phyloP scores from a whole-genome alignment of 2,113 vertebrate genomes.

The Typhlomys cinereus region DNA sequence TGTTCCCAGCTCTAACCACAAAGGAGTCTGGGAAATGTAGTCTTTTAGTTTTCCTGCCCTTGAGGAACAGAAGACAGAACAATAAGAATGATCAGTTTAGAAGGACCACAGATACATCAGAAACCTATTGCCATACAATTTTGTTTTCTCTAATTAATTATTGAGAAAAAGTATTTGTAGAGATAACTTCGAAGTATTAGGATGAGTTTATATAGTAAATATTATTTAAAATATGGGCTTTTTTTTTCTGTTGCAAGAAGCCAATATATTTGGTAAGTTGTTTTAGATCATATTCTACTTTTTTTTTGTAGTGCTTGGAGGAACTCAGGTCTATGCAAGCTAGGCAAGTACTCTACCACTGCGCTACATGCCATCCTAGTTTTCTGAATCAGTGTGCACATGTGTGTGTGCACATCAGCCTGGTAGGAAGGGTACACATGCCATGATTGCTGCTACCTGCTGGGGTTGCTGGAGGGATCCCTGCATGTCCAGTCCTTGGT shows the following conservation, averaged over 20 bases:
- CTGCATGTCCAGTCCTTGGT: background rate
- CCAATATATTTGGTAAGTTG: background rate
- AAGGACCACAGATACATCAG: background rate
- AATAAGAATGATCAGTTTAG: background rate
- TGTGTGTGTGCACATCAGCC: no score
- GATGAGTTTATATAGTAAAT: background rate
- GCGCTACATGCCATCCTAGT: background rate
- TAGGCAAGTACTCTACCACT: background rate
- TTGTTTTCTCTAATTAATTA: conserved; percentile 16
- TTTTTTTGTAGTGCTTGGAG: background rate
- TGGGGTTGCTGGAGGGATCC: background rate
- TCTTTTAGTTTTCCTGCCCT: background rate
- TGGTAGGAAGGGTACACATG: accelerated
- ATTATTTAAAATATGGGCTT: background rate
- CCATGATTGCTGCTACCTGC: accelerated
- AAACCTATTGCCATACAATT: background rate
- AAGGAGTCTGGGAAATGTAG: conserved; percentile 44
- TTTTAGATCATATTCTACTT: background rate
- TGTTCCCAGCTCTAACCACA: background rate
- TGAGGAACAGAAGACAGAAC: background rate
- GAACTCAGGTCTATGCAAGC: background rate
- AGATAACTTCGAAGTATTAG: background rate
- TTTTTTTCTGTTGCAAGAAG: background rate
- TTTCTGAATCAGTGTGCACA: background rate
- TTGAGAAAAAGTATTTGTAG: background rate